These are phyloP conservation scores for Scaptomyza caliginosa DNA, from an alignment of 2,888 invertebrate species.

Conservation along the genomic window DNA sequence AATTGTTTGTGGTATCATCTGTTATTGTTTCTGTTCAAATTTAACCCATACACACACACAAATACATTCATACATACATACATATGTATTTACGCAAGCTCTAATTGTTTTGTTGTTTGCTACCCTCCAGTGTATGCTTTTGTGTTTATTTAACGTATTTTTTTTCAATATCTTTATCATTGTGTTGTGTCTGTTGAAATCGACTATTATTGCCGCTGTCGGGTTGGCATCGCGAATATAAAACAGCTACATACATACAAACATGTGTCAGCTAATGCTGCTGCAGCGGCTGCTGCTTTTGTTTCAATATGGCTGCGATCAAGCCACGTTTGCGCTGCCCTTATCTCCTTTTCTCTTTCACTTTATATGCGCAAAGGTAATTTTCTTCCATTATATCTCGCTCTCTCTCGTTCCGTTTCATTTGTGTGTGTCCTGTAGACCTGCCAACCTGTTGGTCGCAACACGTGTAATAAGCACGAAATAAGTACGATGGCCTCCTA, in stretches of 20 bases:
- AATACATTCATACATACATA: background rate
- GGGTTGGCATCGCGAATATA: slow-evolving; percentile 52
- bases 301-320: slow-evolving; percentile 66
- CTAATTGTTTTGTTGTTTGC: slow-evolving; percentile 72
- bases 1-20: slow-evolving; percentile 27
- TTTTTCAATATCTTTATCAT: slow-evolving; percentile 64
- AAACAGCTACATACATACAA: slow-evolving; percentile 2
- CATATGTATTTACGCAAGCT: slow-evolving; percentile 25
- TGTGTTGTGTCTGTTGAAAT: slow-evolving; percentile 43
- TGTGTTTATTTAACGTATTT: slow-evolving; percentile 70
- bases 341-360: slow-evolving; percentile 7
- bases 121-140: slow-evolving; percentile 39
- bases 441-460: slow-evolving; percentile 45
- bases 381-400: background rate
- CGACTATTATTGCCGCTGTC: slow-evolving; percentile 40
- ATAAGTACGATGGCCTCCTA: too few relatives aligned
- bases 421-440: slow-evolving; percentile 4
- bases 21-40: slow-evolving; percentile 10
- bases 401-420: background rate
- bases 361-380: slow-evolving; percentile 5
- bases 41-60: background rate
- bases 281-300: slow-evolving; percentile 13
- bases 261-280: slow-evolving; percentile 44
- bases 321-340: slow-evolving; percentile 58
- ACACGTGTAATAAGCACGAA: slow-evolving; percentile 32